Percentiles rank a stretch among this genome's conserved stretches.
These are phyloP conservation scores for Cenopis cana DNA, from an alignment of 2,888 invertebrate genomes.

Conservation along the genomic window DNA sequence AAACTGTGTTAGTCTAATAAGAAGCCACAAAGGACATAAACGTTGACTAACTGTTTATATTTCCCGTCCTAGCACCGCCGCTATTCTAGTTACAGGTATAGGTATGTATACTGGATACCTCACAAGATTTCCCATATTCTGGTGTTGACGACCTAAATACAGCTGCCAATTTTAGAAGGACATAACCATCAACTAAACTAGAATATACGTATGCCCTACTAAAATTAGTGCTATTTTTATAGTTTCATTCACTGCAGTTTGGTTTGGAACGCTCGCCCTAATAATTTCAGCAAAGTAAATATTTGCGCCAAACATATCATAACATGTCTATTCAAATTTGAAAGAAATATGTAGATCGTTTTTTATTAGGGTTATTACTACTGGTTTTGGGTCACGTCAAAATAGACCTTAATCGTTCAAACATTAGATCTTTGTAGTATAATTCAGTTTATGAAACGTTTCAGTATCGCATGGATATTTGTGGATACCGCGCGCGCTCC, in stretches of 20 bases:
- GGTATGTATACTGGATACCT: too few species aligned
- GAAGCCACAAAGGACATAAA: slow-evolving; percentile 15
- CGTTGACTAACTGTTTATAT: slow-evolving; percentile 13
- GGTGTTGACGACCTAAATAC: slow-evolving; percentile 33
- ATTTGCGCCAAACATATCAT: slow-evolving; percentile 49
- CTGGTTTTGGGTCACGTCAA: not conserved
- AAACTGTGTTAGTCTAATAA: not conserved
- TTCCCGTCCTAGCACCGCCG: not conserved
- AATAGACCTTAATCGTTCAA: slow-evolving; percentile 5
- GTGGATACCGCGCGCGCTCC: slow-evolving; percentile 15
- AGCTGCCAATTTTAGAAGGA: not conserved
- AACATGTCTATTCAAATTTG: slow-evolving; percentile 48
- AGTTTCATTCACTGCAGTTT: slow-evolving; percentile 29
- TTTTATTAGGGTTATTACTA: slow-evolving; percentile 46
- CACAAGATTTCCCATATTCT: slow-evolving; percentile 24
- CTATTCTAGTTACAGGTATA: slow-evolving; percentile 23
- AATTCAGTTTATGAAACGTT: slow-evolving; percentile 1
- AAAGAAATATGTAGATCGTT: slow-evolving; percentile 45
- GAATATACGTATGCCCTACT: not conserved
- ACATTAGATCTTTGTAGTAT: slow-evolving; percentile 1
- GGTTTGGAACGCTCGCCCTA: slow-evolving; percentile 16
- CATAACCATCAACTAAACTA: not conserved
- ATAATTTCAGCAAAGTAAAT: slow-evolving; percentile 46
- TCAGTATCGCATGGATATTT: slow-evolving; percentile 21
- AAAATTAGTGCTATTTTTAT: not conserved